These are phyloP conservation scores for Nomada hirtipes DNA, from an alignment of 2,888 invertebrate species.

Conservation along the genomic window DNA sequence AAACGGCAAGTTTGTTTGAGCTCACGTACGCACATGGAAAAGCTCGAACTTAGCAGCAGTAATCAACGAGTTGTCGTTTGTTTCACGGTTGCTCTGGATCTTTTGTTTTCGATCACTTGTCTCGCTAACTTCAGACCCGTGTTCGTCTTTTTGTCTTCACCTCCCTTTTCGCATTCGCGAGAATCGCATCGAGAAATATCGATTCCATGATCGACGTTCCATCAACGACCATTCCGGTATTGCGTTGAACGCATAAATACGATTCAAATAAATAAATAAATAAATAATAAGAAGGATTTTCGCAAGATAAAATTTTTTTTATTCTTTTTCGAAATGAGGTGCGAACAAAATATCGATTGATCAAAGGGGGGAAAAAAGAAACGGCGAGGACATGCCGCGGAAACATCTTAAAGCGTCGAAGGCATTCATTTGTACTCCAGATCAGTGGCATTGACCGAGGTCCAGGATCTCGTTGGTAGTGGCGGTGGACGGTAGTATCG, in stretches of 20 bases:
- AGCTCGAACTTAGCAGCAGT: conserved; percentile 22
- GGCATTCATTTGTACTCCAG: not conserved
- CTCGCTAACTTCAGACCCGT: not conserved
- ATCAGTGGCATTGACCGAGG: conserved; percentile 5
- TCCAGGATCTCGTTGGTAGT: not conserved
- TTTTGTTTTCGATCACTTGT: conserved; percentile 10
- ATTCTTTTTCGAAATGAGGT: not conserved
- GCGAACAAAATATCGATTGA: not conserved
- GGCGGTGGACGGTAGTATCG: not conserved
- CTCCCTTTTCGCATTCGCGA: not conserved
- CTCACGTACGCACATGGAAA: conserved; percentile 40
- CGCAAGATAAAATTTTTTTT: not conserved
- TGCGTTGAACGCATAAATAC: not conserved
- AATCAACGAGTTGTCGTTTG: conserved; percentile 58
- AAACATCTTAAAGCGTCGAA: conserved; percentile 12
- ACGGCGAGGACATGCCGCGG: not conserved
- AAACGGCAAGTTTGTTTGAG: conserved; percentile 11
- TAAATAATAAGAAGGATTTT: not conserved
- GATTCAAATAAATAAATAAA: not conserved
- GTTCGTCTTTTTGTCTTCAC: not conserved
- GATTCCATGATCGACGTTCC: too few relatives aligned
- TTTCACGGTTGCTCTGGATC: conserved; percentile 57
- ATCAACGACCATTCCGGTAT: not conserved
- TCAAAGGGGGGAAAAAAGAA: not conserved
- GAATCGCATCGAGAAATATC: not conserved